Conservation (phyloP, 2,113 vertebrate species). For the Gymnorhina tibicen region DNA sequence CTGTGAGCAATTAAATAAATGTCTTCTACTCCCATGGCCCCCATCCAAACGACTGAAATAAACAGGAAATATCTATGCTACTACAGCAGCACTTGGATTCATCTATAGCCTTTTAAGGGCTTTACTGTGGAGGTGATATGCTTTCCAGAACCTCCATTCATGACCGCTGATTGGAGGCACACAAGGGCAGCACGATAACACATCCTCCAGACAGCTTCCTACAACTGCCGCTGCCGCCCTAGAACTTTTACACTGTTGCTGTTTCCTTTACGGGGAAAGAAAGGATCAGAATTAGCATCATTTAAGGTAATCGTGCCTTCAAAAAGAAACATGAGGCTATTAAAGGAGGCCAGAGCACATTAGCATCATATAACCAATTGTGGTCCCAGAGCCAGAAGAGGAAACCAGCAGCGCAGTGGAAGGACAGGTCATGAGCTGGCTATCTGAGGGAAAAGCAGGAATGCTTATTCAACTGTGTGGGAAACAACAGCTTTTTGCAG, state of each 20-base stretch:
- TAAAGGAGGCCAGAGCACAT: background rate
- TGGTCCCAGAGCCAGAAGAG: slow-evolving; percentile 1
- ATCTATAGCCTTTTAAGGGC: slow-evolving; percentile 51
- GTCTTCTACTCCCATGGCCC: slow-evolving; percentile 8
- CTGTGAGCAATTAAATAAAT: slow-evolving; percentile 26
- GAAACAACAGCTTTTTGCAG: background rate
- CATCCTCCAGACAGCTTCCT: slow-evolving; percentile 46
- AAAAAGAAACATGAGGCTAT: slow-evolving; percentile 39
- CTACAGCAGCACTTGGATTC: slow-evolving; percentile 31
- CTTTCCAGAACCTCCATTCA: slow-evolving; percentile 56
- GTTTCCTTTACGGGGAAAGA: background rate
- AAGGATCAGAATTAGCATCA: slow-evolving; percentile 44
- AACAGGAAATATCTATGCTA: slow-evolving; percentile 62
- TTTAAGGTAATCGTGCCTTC: slow-evolving; percentile 33
- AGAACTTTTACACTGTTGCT: slow-evolving; percentile 7
- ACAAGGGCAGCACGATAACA: background rate
- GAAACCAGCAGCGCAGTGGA: background rate
- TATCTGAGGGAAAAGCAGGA: background rate
- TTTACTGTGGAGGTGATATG: background rate
- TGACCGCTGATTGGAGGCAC: slow-evolving; percentile 7
- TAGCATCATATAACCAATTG: background rate
- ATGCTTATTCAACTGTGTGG: background rate
- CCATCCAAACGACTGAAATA: slow-evolving; percentile 20
- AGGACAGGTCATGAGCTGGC: background rate
- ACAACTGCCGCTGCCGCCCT: background rate